Evolutionary conservation across 2,113 vertebrate species (phyloP).

Genomic region (Sminthopsis crassicaudata): DNA sequence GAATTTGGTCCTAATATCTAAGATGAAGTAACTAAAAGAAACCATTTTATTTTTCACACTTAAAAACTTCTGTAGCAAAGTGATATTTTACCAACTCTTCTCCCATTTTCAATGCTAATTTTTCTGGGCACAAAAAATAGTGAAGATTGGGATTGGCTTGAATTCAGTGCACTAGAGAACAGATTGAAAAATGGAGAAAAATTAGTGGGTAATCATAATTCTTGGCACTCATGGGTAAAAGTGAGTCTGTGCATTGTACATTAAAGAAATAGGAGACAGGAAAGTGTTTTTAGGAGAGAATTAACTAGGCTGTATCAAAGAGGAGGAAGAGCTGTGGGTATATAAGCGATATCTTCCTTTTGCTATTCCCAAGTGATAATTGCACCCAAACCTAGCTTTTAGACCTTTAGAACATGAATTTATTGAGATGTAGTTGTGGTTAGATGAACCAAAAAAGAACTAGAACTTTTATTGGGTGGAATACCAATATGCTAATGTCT

Average conservation of each 20-base stretch:
- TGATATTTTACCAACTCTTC: neutral
- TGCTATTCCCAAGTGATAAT: neutral
- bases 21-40: neutral
- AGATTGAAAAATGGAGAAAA: constrained; percentile 14
- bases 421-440: neutral
- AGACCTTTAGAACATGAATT: neutral
- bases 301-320: neutral
- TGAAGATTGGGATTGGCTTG: neutral
- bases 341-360: neutral
- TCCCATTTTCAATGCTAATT: constrained; percentile 1
- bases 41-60: neutral
- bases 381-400: neutral
- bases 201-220: neutral
- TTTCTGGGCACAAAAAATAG: constrained; percentile 33
- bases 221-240: neutral
- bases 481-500: neutral
- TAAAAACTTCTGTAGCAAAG: neutral
- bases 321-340: neutral
- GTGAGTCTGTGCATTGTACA: neutral
- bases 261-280: neutral
- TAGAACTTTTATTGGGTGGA: neutral
- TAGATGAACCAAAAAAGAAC: neutral
- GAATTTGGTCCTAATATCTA: neutral
- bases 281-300: neutral
- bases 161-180: constrained; percentile 37